A percentile compares a stretch with the other conserved stretches of the same genome.
These are phyloP conservation scores for Hyposoter dolosus DNA, from an alignment of 2,888 invertebrate species.

Conservation along the genomic window DNA sequence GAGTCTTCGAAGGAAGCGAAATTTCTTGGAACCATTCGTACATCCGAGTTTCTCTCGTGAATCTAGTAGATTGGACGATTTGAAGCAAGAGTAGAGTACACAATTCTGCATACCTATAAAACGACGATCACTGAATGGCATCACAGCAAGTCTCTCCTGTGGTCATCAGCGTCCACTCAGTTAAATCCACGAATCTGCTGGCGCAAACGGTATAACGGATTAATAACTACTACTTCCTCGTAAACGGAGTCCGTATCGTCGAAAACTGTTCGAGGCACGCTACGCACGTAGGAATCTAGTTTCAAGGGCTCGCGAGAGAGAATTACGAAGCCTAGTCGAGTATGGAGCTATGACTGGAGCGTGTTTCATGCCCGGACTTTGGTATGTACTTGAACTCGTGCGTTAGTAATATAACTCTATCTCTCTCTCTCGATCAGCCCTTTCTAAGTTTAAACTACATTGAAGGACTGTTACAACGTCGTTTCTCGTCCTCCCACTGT, in stretches of 20 bases:
- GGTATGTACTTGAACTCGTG: slow-evolving; percentile 28
- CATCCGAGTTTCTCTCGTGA: slow-evolving; percentile 13
- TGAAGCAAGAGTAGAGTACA: slow-evolving; percentile 17
- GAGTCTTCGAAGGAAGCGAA: slow-evolving; percentile 24
- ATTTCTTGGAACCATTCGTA: slow-evolving; percentile 19
- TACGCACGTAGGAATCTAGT: slow-evolving; percentile 23
- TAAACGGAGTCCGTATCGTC: slow-evolving; percentile 72
- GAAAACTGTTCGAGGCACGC: slow-evolving; percentile 46
- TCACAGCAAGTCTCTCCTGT: slow-evolving; percentile 22
- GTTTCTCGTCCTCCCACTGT: not conserved
- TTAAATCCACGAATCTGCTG: slow-evolving; percentile 7
- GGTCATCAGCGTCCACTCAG: slow-evolving; percentile 28
- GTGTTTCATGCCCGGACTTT: slow-evolving; percentile 72
- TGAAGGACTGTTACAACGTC: not conserved
- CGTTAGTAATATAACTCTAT: slow-evolving; percentile 14
- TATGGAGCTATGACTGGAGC: slow-evolving; percentile 69
- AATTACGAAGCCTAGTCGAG: slow-evolving; percentile 61
- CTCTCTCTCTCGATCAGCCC: slow-evolving; percentile 18
- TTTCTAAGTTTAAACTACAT: slow-evolving; percentile 4
- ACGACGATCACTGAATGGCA: slow-evolving; percentile 22
- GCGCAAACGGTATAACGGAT: slow-evolving; percentile 66
- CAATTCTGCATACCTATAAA: slow-evolving; percentile 17
- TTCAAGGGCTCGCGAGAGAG: slow-evolving; percentile 14
- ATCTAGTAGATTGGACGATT: slow-evolving; percentile 43
- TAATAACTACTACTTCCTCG: slow-evolving; percentile 72